Conservation (phyloP, 1,140 invertebrate genomes). For the Ylistrum balloti region DNA sequence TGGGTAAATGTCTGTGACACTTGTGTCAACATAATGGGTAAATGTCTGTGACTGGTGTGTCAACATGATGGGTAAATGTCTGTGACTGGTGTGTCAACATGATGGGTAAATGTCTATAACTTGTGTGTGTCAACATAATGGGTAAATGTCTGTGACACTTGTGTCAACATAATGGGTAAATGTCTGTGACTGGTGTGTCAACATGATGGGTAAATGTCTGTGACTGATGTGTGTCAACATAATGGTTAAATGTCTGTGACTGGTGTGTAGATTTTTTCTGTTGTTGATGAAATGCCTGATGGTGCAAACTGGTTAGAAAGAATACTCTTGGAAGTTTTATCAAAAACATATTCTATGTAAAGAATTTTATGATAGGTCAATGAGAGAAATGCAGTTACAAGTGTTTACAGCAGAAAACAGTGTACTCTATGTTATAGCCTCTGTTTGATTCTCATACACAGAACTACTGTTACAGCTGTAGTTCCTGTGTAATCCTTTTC, state of each 20-base stretch:
- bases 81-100: background rate
- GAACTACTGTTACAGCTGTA: constrained; percentile 7
- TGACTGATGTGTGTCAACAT: too few species aligned
- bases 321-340: too few species aligned
- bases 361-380: too few species aligned
- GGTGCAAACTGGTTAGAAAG: too few species aligned
- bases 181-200: background rate
- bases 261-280: too few species aligned
- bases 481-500: background rate
- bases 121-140: too few species aligned
- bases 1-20: background rate
- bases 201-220: background rate
- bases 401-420: background rate
- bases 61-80: too few species aligned
- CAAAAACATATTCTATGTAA: too few species aligned
- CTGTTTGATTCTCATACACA: background rate
- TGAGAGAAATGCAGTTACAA: background rate
- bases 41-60: background rate
- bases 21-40: too few species aligned
- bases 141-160: background rate
- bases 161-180: too few species aligned
- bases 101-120: too few species aligned
- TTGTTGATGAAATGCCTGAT: background rate
- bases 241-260: too few species aligned
- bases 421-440: background rate